A percentile compares a stretch with the other conserved stretches of the same genome.
Evolutionary conservation across 2,888 invertebrate species (phyloP).

Genomic region (Drosophila neutralis): DNA sequence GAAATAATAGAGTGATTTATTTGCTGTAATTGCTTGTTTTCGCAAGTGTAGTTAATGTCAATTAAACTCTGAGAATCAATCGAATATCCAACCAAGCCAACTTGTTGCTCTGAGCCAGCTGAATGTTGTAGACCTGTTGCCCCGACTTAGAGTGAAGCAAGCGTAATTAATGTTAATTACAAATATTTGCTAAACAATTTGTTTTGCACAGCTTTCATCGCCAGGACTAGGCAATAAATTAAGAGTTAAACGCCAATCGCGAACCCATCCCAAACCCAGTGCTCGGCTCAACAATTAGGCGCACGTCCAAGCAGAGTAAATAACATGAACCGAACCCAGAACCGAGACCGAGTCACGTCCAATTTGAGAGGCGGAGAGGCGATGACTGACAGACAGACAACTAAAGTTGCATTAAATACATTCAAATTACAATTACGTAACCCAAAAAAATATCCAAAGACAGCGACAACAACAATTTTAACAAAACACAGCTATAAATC

Average conservation of each 20-base stretch:
- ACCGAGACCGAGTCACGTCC: constrained; percentile 21
- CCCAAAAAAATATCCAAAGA: constrained; percentile 49
- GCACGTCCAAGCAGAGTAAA: constrained; percentile 40
- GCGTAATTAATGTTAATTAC: constrained; percentile 60
- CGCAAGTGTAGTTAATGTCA: constrained; percentile 10
- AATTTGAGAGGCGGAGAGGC: neutral
- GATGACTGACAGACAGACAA: constrained; percentile 31
- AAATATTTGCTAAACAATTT: constrained; percentile 72
- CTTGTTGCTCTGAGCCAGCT: constrained; percentile 51
- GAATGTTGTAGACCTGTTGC: constrained; percentile 56
- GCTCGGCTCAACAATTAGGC: constrained; percentile 55
- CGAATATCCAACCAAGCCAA: constrained; percentile 29
- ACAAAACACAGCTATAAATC: constrained; percentile 50
- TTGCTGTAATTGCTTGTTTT: constrained; percentile 10
- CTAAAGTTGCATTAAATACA: constrained; percentile 74
- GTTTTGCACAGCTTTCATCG: constrained; percentile 19
- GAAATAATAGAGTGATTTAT: constrained; percentile 36
- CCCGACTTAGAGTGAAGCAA: constrained; percentile 6
- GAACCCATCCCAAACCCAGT: neutral
- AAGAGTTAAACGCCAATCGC: constrained; percentile 39
- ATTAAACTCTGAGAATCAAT: neutral
- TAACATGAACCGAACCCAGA: constrained; percentile 10
- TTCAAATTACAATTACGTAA: constrained; percentile 78
- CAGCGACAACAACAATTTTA: constrained; percentile 30
- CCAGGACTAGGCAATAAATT: constrained; percentile 48